Evolutionary conservation across 2,888 invertebrate species (phyloP).

Genomic region (Ectemnius lituratus): DNA sequence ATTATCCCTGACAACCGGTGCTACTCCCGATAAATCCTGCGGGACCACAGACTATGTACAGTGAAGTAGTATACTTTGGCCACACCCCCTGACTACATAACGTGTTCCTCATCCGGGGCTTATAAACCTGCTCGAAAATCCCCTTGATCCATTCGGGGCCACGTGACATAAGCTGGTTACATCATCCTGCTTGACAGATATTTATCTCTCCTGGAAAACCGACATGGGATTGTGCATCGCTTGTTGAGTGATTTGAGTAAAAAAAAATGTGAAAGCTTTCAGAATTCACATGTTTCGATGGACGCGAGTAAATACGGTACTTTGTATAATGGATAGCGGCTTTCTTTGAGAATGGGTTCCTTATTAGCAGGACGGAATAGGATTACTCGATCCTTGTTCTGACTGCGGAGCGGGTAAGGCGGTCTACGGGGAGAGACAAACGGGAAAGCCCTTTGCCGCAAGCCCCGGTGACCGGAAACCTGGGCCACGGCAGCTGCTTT

Average conservation of each 20-base stretch:
- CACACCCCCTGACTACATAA: not conserved
- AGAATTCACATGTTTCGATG: too few relatives aligned
- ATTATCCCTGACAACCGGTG: constrained; percentile 27
- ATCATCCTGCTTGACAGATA: too few relatives aligned
- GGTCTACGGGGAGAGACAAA: constrained; percentile 1
- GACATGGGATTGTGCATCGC: too few relatives aligned
- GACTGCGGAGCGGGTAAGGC: constrained; percentile 1
- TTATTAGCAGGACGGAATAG: constrained; percentile 71
- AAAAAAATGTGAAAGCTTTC: too few relatives aligned
- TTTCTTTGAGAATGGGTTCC: constrained; percentile 58
- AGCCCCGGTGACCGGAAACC: constrained; percentile 19
- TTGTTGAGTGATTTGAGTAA: too few relatives aligned
- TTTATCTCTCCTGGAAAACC: too few relatives aligned
- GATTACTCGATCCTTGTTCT: constrained; percentile 64
- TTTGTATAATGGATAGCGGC: constrained; percentile 63
- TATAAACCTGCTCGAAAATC: constrained; percentile 18
- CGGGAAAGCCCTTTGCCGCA: constrained; percentile 8
- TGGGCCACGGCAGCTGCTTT: constrained; percentile 27
- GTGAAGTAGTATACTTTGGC: not conserved
- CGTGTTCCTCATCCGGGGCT: constrained; percentile 11
- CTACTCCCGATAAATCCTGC: constrained; percentile 35
- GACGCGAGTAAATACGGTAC: too few relatives aligned
- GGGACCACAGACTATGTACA: not conserved
- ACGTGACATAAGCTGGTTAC: not conserved
- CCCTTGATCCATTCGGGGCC: constrained; percentile 4